Base-by-base conservation (phyloP, 2,113 vertebrate genomes). In the Anoplopoma fimbria region DNA sequence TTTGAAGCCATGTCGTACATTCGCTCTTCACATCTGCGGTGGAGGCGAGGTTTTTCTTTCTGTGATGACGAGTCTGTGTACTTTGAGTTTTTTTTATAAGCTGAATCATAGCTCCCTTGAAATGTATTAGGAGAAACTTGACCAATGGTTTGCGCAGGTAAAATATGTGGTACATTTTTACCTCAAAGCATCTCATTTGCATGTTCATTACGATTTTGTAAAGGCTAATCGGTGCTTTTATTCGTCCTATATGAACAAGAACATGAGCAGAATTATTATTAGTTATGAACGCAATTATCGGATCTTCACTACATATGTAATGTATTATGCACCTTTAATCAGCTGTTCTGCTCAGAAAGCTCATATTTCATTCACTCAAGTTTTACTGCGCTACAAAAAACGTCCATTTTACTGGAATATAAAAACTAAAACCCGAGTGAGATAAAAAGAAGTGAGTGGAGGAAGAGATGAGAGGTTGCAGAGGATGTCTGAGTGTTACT, bases 401-500 rank as follows among this genome's bases (percentile, higher is more conserved):
- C 57, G 27, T 42, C 12, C 12, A 47, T 71, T 79, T 85, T 9
- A 40, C 49, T 42, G 58, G 8, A 80, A 63, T 77, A 79, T 47
- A 40, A 82, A 29, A 90, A 83, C 42, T 0, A 69, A n/a, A n/a
- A 78, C 62, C 47, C 36, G 15, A 42, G 33, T 75, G 61, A 57
- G 34, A 87, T 77, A 67, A 85, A n/a, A 87, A 51, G 57, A 67
- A 57, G 27, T 7, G 49, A 64, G 62, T 19, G 36, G 64, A 61
- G 77, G 75, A 72, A 53, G 33, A 69, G 81, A 75, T 61, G 74
- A 83, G 76, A 80, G 69, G 36, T n/a, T 74, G 77, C 33, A 74
- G 75, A 77, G 81, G 79, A 70, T 82, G 79, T 85, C 65, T 81
- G 49, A n/a, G 49, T 55, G 72, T 79, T 87, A 81, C 79, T 83